Base-by-base conservation (phyloP, 2,113 vertebrate species). In the Leptobrachium leishanense region DNA sequence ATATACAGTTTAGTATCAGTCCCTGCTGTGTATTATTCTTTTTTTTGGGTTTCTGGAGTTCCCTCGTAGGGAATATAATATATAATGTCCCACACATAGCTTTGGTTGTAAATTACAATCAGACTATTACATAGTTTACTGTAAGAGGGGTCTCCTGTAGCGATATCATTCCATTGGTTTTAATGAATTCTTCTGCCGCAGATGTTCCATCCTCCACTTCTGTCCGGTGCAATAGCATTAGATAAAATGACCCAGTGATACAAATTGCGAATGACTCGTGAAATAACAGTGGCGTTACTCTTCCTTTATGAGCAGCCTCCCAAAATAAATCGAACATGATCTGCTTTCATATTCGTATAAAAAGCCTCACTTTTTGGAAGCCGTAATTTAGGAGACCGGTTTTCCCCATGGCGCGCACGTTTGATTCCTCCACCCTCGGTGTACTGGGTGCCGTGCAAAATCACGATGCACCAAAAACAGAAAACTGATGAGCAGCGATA, bases 1-100 rank as follows among this genome's bases (percentile, higher is more conserved):
- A 92, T 92, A 90, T 92, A 90, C 90, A 90, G 11, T 54, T 54
- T 53, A 31, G 5, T 53, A 53, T 53, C 11, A 7, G 5, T 54
- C 12, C 12, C 12, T 54, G 6, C 1, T 54, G 50, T 54, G 93
- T 88, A 88, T 86, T 86, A 31, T 31, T 31, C 96, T 92, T 74
- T 39, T 94, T 93, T 88, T 72, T 92, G 92, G 95, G 93, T 92
- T 88, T 91, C 85, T 77, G 90, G 89, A 85, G 57, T 43, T 91
- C 90, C 91, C 91, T 31, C 20, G 20, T 31, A 31, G 20, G 20
- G 20, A 31, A 31, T 31, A 31, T 31, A 31, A 31, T 31, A 31
- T 94, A 93, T 87, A 83, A n/a, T 84, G 81, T 87, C 83, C 85
- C 85, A 88, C 85, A 90, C 15, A 76, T 86, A 85, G 7, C 2